Base-by-base conservation (phyloP, 2,113 vertebrate species). In the Camelus bactrianus region DNA sequence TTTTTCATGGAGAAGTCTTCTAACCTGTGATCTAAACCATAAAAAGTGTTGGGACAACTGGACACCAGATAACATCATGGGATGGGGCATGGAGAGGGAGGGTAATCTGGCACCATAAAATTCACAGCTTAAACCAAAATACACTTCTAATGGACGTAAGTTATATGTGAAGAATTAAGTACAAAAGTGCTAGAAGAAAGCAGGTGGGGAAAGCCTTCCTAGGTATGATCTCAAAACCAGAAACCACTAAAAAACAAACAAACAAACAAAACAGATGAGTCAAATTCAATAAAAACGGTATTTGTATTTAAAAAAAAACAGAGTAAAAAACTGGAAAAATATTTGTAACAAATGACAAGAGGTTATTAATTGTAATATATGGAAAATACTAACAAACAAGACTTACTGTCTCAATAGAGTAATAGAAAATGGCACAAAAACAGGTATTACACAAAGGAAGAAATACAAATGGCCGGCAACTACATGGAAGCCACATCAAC, bases 261-360 rank as follows among this genome's bases (percentile, higher is more conserved):
- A 13, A 77, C 19, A 64, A 89, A 77, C 32, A 56, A 75, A 24
- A 73, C 0, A 28, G 42, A 60, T 35, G 9, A 65, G n/a, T 86
- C 83, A 96, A 87, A 96, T 65, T 94, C 60, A 96, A 9, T 52
- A 92, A 64, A 73, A 89, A 93, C 30, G 48, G 56, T 73, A 89
- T 77, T 28, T 73, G 20, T n/a, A 77, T 28, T 84, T n/a, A 24
- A 91, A 76, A 93, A 75, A 81, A 92, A 82, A 0, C 67, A 87
- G 72, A 22, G 54, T 48, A 48, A 95, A 95, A 84, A 50, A 35
- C 8, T 56, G 24, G 50, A 17, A 85, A 94, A 96, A 89, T 73
- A 80, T 28, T 92, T 96, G 6, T 95, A 89, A 95, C 16, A 80
- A 94, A 91, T 72, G 32, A 92, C 15, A 79, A 67, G n/a, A 48